Base-by-base conservation (phyloP, 2,888 invertebrate species). In the Sialis lutaria region DNA sequence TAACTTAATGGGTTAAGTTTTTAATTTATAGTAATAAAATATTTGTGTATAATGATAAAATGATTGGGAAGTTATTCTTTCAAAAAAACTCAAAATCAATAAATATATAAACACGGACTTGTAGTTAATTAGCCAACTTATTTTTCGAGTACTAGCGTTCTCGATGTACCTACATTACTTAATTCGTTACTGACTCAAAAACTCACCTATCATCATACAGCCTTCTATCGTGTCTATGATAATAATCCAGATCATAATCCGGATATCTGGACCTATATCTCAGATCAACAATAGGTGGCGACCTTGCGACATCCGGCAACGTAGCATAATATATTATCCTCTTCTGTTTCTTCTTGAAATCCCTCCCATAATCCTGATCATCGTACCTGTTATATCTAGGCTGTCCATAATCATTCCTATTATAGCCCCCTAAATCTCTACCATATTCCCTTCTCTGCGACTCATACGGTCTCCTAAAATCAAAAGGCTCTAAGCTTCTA, bases 291-390 rank as follows among this genome's bases (percentile, higher is more conserved):
- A 68, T 72, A 6, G 75, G 71, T 13, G 75, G 75, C 22, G 74
- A 71, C 46, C 79, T 65, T 1, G 78, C 74, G 4, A 79, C 74
- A 60, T 81, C 81, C 7, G 81, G 81, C 32, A 81, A 62, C 57
- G 78, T 78, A 1, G 81, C 79, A 53, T 81, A 81, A 57, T 81
- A 81, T 48, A 81, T 77, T 47, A 80, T 77, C 49, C 81, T 69
- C 55, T 73, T 73, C 6, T 73, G 73, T 56, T 71, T 72, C 48
- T 71, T 70, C 54, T 64, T 58, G 1, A 64, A 59, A 2, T 64
- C 57, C 10, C 64, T 63, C 48, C 64, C 62, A 45, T 66, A 51
- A 37, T 53, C 53, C 40, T 47, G 50, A 3, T 46, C 47, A 37
- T 52, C 47, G 33, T 47, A 45, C 12, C 45, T 33, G 30, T n/a